Evolutionary conservation across 2,113 vertebrate genomes (phyloP).

Genomic region (Antidorcas marsupialis): DNA sequence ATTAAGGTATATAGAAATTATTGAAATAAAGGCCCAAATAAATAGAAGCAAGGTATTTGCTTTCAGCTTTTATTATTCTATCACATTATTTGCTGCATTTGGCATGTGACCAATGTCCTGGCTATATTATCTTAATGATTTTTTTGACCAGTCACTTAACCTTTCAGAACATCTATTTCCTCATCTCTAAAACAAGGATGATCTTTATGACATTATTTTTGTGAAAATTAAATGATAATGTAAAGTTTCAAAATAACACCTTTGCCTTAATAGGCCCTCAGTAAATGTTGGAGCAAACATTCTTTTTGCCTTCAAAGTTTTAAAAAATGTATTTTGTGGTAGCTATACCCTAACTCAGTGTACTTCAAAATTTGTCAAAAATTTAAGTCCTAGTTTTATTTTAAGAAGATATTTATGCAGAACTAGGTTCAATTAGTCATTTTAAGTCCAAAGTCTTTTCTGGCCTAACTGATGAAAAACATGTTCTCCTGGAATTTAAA

Average conservation of each 20-base stretch:
- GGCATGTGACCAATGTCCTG: neutral
- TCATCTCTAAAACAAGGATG: neutral
- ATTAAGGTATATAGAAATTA: neutral
- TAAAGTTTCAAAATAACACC: neutral
- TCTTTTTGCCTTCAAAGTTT: neutral
- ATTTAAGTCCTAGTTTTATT: neutral
- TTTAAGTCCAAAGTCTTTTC: neutral
- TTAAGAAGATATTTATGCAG: neutral
- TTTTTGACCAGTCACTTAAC: neutral
- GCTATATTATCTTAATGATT: neutral
- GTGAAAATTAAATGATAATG: neutral
- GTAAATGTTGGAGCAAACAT: neutral
- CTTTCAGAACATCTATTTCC: neutral
- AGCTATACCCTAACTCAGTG: neutral
- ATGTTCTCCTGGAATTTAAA: neutral
- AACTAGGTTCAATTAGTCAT: neutral
- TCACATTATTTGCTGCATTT: neutral
- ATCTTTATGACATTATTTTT: neutral
- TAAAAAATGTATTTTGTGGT: neutral
- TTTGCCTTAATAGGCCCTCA: neutral
- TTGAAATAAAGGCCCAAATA: neutral
- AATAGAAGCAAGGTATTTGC: neutral
- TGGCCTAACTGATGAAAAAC: neutral
- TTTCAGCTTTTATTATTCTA: neutral
- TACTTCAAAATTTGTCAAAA: conserved; percentile 19